Evolutionary conservation across 2,113 vertebrate genomes (phyloP).

Genomic region (Rana temporaria): DNA sequence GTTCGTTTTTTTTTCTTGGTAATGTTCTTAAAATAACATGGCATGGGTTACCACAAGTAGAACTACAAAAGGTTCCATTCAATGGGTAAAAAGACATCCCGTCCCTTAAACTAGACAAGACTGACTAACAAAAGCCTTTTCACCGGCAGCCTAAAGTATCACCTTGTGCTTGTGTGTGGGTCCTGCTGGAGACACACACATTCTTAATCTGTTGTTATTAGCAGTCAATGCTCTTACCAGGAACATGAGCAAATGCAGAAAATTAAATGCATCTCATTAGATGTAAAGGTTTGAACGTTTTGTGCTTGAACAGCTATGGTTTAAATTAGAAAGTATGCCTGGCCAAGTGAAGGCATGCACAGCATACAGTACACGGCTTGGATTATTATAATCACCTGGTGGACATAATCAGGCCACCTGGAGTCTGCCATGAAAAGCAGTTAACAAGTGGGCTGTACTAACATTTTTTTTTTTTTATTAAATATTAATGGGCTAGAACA

Average conservation of each 20-base stretch:
- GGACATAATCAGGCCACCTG: background rate
- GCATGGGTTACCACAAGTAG: conserved; percentile 38
- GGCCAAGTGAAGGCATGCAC: conserved; percentile 23
- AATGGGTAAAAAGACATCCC: conserved; percentile 28
- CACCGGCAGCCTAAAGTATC: conserved; percentile 44
- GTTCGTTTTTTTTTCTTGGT: conserved; percentile 33
- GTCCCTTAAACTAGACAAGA: conserved; percentile 45
- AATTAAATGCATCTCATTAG: conserved; percentile 52
- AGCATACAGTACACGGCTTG: background rate
- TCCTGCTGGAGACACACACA: conserved; percentile 41
- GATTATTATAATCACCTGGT: conserved; percentile 29
- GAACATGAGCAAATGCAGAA: conserved; percentile 35
- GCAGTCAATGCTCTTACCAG: conserved; percentile 11
- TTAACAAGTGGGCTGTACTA: background rate
- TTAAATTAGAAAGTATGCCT: conserved; percentile 27
- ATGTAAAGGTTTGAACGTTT: conserved; percentile 50
- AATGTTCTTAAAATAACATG: conserved; percentile 46
- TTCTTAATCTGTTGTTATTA: conserved; percentile 49
- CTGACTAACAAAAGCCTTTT: conserved; percentile 50
- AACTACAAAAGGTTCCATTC: conserved; percentile 44
- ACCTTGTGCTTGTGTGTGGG: conserved; percentile 36
- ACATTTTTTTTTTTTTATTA: conserved; percentile 19
- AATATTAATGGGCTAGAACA: background rate
- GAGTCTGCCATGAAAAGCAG: background rate
- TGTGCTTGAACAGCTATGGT: conserved; percentile 36